A percentile compares a stretch with the other conserved stretches of the same genome.
Conservation (phyloP, 2,797 vertebrate species). For the Gymnoscopelus microlampas region DNA sequence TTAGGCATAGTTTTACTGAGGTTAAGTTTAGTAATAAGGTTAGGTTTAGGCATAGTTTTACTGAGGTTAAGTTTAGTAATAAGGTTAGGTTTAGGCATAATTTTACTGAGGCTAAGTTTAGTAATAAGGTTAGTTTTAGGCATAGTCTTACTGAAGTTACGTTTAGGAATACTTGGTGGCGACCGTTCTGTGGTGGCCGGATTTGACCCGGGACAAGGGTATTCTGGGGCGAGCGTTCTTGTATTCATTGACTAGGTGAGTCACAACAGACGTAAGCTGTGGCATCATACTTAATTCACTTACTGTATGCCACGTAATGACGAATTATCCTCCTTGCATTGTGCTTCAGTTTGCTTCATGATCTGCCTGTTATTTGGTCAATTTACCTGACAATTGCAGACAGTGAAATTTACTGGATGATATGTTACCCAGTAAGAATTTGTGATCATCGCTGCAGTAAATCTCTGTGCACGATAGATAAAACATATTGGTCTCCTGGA, state of each 20-base stretch:
- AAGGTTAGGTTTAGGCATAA: too few species aligned
- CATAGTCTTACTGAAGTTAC: too few species aligned
- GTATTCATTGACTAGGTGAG: conserved; percentile 17
- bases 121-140: too few species aligned
- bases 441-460: conserved; percentile 54
- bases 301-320: conserved; percentile 45
- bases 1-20: too few species aligned
- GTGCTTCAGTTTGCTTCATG: conserved; percentile 40
- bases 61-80: too few species aligned
- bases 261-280: conserved; percentile 13
- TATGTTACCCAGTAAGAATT: conserved; percentile 54
- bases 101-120: too few species aligned
- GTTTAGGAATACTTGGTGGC: too few species aligned
- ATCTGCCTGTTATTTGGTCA: conserved; percentile 21
- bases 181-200: too few species aligned
- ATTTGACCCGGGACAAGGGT: too few species aligned
- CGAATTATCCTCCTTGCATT: conserved; percentile 33
- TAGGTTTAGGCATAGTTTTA: too few species aligned
- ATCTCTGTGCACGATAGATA: conserved; percentile 48
- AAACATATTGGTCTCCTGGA: conserved; percentile 52
- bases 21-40: too few species aligned
- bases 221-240: too few species aligned
- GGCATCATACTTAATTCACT: conserved; percentile 21
- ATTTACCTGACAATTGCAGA: conserved; percentile 54
- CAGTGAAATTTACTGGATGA: conserved; percentile 31